Evolutionary conservation across 2,113 vertebrate species (phyloP).

Genomic region (Psophia crepitans): DNA sequence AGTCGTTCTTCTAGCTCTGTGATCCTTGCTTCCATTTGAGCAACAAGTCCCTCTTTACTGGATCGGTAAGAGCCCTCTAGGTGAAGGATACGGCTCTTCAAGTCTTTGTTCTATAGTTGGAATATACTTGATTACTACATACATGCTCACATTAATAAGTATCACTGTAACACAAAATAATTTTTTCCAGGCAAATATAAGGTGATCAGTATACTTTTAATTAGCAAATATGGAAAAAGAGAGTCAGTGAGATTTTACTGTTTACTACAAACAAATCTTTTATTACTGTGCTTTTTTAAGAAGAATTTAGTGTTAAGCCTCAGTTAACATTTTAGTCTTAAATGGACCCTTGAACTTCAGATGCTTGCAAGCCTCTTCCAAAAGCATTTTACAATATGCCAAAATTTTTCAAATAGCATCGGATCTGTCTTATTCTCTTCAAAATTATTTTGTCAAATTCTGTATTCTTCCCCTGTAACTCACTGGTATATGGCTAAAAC

Average conservation of each 20-base stretch:
- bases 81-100: conserved; percentile 89
- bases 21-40: conserved; percentile 89
- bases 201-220: neutral
- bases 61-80: conserved; percentile 89
- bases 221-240: neutral
- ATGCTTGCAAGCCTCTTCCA: neutral
- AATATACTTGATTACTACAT: neutral
- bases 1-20: conserved; percentile 90
- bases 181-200: neutral
- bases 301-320: neutral
- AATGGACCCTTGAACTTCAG: neutral
- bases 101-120: conserved; percentile 86
- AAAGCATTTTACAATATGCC: neutral
- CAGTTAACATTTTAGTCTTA: neutral
- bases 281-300: neutral
- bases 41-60: conserved; percentile 89
- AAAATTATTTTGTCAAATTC: neutral
- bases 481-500: neutral
- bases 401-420: neutral
- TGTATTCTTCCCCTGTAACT: neutral
- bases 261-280: neutral
- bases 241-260: neutral
- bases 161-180: neutral
- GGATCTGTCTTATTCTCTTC: neutral
- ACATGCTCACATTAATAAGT: neutral